Evolutionary conservation across 2,113 vertebrate species (phyloP), one percentile per base, ranked within the genome.

Genomic region (Asarcornis scutulata): DNA sequence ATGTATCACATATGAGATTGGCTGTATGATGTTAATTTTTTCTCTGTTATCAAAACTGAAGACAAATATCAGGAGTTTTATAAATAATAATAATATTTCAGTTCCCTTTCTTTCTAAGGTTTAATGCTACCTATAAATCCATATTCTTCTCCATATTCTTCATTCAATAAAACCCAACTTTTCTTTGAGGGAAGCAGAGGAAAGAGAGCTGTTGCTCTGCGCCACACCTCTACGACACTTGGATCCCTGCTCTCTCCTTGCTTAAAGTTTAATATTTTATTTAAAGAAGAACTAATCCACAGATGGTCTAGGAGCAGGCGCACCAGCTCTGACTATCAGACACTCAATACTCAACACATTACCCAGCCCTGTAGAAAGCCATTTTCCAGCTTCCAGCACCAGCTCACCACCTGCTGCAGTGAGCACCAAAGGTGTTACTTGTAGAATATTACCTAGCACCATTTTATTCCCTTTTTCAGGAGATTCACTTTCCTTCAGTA

Each of bases 311-410:
- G 42, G 14, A 20, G 4, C 34, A 88, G 58, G 17, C 32, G 13
- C 62, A 63, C 2, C n/a, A 2, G 4, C 31, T 16, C 44, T 38
- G 10, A 38, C 36, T 55, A 11, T 1, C 32, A 13, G 17, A 13
- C 22, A 26, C 9, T 0, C 1, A 4, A 12, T 32, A 9, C 11
- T 3, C 22, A 17, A 3, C 3, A 1, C 4, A 3, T 11, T 4
- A 4, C 4, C 23, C 32, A 32, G 6, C 13, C 31, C 53, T 34
- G 17, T 0, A 46, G 8, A 22, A 60, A 76, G 11, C 27, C 31
- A 14, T 48, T 1, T 2, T 4, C 72, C 84, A 59, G 29, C 55
- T 62, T n/a, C 12, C 29, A 38, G 38, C 42, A 4, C 48, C 4
- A 23, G 21, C 75, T 62, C 52, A 10, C 31, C 29, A 1, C 86